A percentile compares a stretch with the other conserved stretches of the same genome.
phyloP scores from a whole-genome alignment of 2,888 invertebrate species.

The Allacma fusca region DNA sequence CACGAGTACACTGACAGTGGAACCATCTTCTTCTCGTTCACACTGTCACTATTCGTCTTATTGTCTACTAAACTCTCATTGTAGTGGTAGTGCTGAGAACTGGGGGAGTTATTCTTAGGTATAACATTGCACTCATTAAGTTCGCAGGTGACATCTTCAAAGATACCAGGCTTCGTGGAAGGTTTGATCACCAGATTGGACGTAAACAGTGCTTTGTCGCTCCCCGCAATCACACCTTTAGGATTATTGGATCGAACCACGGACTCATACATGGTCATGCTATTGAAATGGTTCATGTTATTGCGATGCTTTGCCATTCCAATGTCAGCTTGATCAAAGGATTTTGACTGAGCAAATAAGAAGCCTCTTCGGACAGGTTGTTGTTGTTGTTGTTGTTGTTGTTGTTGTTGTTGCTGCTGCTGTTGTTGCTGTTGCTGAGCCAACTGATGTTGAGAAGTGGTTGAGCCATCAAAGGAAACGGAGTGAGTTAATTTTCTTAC shows the following conservation, averaged over 20 bases:
- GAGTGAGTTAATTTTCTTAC: constrained; percentile 50
- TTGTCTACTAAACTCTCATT: constrained; percentile 10
- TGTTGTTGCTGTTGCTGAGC: constrained; percentile 1
- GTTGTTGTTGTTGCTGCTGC: constrained; percentile 12
- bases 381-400: not conserved
- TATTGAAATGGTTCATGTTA: constrained; percentile 38
- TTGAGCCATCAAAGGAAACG: constrained; percentile 50
- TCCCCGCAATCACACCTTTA: constrained; percentile 11
- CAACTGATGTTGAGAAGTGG: constrained; percentile 27
- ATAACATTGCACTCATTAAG: constrained; percentile 23
- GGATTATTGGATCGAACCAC: constrained; percentile 28
- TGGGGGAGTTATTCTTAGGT: not conserved
- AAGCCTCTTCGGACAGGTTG: constrained; percentile 39
- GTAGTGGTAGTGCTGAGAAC: constrained; percentile 20
- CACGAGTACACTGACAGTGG: constrained; percentile 39
- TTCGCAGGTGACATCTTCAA: constrained; percentile 19
- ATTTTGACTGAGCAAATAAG: constrained; percentile 51
- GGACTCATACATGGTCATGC: constrained; percentile 43
- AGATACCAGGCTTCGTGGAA: constrained; percentile 19
- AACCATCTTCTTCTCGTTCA: constrained; percentile 34
- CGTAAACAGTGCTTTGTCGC: constrained; percentile 31
- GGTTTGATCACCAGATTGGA: constrained; percentile 37
- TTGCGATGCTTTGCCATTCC: constrained; percentile 18
- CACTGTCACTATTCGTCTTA: constrained; percentile 15
- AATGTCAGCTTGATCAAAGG: constrained; percentile 47